phyloP scores from a whole-genome alignment of 2,113 vertebrate genomes.

The Parus major region DNA sequence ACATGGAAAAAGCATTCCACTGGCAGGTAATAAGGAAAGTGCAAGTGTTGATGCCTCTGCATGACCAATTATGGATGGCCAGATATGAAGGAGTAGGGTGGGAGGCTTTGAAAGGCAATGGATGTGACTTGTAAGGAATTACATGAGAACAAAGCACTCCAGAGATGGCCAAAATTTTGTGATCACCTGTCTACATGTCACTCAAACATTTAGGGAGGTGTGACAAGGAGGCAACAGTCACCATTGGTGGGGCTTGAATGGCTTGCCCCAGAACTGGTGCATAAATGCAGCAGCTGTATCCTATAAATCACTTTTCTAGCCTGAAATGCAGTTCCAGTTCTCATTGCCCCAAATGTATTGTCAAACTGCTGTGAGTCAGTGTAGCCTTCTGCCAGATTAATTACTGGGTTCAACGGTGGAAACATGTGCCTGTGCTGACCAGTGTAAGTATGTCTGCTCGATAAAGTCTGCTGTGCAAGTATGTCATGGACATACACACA shows the following conservation, averaged over 20 bases:
- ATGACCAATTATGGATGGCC: background rate
- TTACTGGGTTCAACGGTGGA: background rate
- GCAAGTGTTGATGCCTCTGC: background rate
- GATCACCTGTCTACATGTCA: background rate
- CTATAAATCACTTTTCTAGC: background rate
- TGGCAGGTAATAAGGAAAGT: background rate
- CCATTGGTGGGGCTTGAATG: accelerated
- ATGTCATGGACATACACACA: accelerated
- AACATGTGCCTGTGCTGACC: background rate
- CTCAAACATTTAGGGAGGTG: background rate
- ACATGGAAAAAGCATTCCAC: background rate
- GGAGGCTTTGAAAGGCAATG: background rate
- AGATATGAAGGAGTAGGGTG: background rate
- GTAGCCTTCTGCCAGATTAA: background rate
- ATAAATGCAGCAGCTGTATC: background rate
- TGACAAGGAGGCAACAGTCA: background rate
- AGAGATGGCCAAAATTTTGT: background rate
- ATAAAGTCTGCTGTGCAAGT: background rate
- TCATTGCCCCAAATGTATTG: background rate
- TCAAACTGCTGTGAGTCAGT: background rate
- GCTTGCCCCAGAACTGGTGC: background rate
- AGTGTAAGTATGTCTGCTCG: background rate
- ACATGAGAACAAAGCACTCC: background rate
- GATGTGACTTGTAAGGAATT: background rate
- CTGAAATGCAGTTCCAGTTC: background rate